Base-by-base conservation (phyloP, 2,113 vertebrate genomes). In the Scomber japonicus region DNA sequence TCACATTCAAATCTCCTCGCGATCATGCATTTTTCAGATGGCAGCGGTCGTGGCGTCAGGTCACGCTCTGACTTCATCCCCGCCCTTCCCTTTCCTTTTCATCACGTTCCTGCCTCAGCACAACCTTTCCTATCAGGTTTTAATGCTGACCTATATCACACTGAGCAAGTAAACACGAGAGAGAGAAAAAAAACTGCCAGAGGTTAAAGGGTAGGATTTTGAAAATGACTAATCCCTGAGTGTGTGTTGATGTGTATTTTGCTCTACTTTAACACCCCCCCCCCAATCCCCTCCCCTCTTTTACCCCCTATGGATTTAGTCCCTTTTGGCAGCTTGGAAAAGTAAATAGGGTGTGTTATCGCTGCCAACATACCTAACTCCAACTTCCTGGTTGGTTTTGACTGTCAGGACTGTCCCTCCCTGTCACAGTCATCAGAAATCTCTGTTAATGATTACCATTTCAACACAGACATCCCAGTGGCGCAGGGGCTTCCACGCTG, bases 281-380 rank as follows among this genome's bases (percentile, higher is more conserved):
- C 75, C n/a, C 24, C 71, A 73, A 27, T 27, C 24, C 65, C 40
- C 68, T 67, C 71, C 75, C n/a, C 24, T 62, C 49, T 40, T 49
- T 56, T 54, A 65, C 78, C 63, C 51, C 63, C 51, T 84, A 72
- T 83, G 75, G 86, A 82, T 87, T 91, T 62, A 76, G 71, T 78
- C 75, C 71, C 81, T 60, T 85, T 87, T 83, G 76, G 74, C 4
- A 3, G 77, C 77, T 60, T 75, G 80, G 86, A 88, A 92, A 91
- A 90, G 83, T 85, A 90, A 89, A 93, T 74, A 88, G 59, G 67
- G 78, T 30, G 67, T 78, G 89, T 91, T 92, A 92, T 93, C 90
- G 3, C 81, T 65, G 84, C 66, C 63, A 70, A 75, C 88, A 89
- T 75, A 61, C 73, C 84, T 71, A 49, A 73, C 60, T 71, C 78